Evolutionary conservation across 2,888 invertebrate species (phyloP), one percentile per base, ranked within the genome.

Genomic region (Lobophora halterata): DNA sequence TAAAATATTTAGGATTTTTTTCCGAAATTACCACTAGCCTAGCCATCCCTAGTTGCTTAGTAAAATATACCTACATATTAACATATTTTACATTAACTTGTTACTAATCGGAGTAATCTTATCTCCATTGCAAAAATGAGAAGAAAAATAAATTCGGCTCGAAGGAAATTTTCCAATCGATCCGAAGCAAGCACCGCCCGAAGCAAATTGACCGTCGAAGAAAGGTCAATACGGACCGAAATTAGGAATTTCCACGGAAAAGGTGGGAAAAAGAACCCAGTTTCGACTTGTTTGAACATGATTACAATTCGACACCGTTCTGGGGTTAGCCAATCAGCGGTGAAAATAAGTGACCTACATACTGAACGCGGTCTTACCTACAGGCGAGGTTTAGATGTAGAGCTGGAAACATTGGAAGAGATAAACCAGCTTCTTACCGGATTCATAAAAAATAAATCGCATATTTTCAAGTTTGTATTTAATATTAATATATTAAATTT

Each of bases 331-430:
- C 53, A 54, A 54, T 51, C 51, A 54, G 37, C 18, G 39, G 47
- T 27, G 38, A 48, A 46, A 49, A 51, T 49, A 51, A 48, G 46
- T 48, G 51, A 49, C 49, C 54, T 46, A 49, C 41, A 54, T 49
- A 44, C 39, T 36, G 43, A 49, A 46, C 44, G 46, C 11, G 13
- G 37, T 7, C 28, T 24, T 43, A 40, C 49, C 42, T 41, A 37
- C 25, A 29, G 25, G 29, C 33, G 25, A 3, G 12, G 16, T 27
- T 6, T 13, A n/a, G 41, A 41, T 20, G 5, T 52, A 46, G 26
- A 35, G 3, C 29, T 35, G 35, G 39, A 43, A 21, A 16, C 11
- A 17, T 39, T 17, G 8, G 0, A 5, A 11, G n/a, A n/a, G n/a
- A n/a, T n/a, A n/a, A n/a, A n/a, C n/a, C n/a, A n/a, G n/a, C n/a